Conservation (phyloP, 1,140 invertebrate species). For the Sminthurinus signatus region DNA sequence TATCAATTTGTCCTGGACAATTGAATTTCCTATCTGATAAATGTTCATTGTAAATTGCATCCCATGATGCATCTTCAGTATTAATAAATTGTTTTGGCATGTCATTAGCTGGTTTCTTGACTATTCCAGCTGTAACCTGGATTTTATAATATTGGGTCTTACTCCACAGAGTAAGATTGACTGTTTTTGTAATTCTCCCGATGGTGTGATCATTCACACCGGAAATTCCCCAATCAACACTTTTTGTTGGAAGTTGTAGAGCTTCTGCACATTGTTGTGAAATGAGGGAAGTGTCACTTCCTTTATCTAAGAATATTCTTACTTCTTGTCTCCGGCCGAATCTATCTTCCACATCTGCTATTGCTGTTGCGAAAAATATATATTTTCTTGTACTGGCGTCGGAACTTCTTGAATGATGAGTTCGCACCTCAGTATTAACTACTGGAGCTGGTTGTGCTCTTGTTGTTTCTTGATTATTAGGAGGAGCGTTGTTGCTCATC, state of each 20-base stretch:
- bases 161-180: background rate
- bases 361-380: too few relatives aligned
- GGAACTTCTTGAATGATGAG: too few relatives aligned
- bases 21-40: constrained; percentile 44
- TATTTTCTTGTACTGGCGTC: too few relatives aligned
- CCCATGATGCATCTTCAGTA: background rate
- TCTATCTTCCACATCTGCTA: too few relatives aligned
- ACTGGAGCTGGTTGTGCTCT: too few relatives aligned
- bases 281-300: background rate
- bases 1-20: constrained; percentile 38
- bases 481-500: too few relatives aligned
- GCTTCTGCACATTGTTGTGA: background rate
- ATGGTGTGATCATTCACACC: background rate
- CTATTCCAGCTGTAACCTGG: background rate
- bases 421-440: too few relatives aligned
- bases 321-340: too few relatives aligned
- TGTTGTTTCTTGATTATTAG: too few relatives aligned
- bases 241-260: background rate
- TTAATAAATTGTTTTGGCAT: too few relatives aligned
- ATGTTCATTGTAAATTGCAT: background rate
- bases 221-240: background rate
- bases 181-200: background rate
- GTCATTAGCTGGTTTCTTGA: background rate
- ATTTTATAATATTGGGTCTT: background rate
- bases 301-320: background rate